Evolutionary conservation across 1,140 invertebrate genomes (phyloP).

Genomic region (Drosophila tristis): DNA sequence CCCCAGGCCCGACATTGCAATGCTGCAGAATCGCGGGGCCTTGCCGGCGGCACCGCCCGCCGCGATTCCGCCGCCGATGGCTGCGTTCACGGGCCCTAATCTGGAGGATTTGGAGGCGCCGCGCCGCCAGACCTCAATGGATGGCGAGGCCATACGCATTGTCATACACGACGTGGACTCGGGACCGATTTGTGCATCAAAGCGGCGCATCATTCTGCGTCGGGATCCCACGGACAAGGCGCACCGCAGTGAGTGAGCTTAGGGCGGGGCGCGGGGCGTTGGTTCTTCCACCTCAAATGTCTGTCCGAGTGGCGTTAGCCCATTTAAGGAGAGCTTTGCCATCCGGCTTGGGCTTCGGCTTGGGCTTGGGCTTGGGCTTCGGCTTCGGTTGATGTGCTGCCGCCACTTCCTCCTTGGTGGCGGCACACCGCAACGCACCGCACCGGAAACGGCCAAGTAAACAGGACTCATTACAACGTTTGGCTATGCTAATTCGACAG

Average conservation of each 20-base stretch:
- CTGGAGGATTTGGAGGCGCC: constrained; percentile 87
- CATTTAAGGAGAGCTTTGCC: no score
- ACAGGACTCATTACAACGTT: constrained; percentile 80
- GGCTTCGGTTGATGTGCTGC: constrained; percentile 45
- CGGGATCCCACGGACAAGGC: constrained; percentile 93
- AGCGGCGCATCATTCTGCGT: constrained; percentile 89
- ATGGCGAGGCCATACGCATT: constrained; percentile 95
- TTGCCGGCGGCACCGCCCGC: constrained; percentile 84
- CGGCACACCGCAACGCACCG: constrained; percentile 26
- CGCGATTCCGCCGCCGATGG: constrained; percentile 85
- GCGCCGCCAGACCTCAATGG: constrained; percentile 91
- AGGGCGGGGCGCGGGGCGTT: neutral
- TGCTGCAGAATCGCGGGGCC: constrained; percentile 87
- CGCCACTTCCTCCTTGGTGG: constrained; percentile 22
- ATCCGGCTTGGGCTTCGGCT: constrained; percentile 35
- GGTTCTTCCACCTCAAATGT: constrained; percentile 34
- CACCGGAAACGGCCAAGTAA: constrained; percentile 76
- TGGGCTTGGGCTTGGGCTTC: constrained; percentile 34
- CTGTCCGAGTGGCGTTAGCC: constrained; percentile 1
- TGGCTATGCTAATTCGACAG: constrained; percentile 76
- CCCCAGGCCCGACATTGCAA: constrained; percentile 89
- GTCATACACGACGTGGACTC: constrained; percentile 96
- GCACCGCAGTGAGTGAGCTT: constrained; percentile 90
- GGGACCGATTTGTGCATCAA: constrained; percentile 88
- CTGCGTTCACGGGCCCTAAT: constrained; percentile 85